These are phyloP conservation scores for Diabrotica balteata DNA, from an alignment of 2,888 invertebrate species.

Conservation along the genomic window DNA sequence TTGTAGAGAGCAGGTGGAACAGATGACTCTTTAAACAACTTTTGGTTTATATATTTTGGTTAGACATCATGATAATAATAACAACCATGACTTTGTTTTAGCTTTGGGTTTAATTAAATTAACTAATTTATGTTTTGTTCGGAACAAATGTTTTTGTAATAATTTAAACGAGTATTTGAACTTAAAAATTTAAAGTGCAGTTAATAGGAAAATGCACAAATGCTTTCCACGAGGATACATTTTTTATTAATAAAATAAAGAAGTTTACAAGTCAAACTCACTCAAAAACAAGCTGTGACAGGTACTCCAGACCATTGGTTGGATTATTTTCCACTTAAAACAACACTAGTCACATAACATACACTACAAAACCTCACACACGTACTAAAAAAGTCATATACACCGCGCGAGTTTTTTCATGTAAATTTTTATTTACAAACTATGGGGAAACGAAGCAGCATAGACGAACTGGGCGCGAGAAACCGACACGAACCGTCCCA, in stretches of 20 bases:
- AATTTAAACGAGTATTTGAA: constrained; percentile 14
- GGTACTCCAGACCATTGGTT: constrained; percentile 17
- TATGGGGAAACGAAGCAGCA: constrained; percentile 16
- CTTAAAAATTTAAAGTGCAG: too few species aligned
- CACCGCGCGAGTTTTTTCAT: background rate
- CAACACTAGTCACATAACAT: constrained; percentile 23
- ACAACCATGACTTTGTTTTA: too few species aligned
- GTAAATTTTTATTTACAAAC: constrained; percentile 14
- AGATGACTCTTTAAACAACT: too few species aligned
- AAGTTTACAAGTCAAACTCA: constrained; percentile 1
- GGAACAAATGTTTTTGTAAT: background rate
- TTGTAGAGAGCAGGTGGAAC: constrained; percentile 13
- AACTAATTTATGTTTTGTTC: too few species aligned
- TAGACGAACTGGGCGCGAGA: constrained; percentile 25
- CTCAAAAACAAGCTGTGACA: constrained; percentile 21
- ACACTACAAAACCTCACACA: constrained; percentile 18
- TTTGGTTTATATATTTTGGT: too few species aligned
- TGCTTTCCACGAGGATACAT: too few species aligned
- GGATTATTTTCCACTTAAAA: constrained; percentile 7
- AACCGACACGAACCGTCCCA: background rate
- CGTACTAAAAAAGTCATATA: constrained; percentile 9
- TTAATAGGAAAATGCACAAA: too few species aligned
- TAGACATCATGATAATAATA: too few species aligned
- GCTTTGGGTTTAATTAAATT: too few species aligned
- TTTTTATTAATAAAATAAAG: too few species aligned